Evolutionary conservation across 2,888 invertebrate genomes (phyloP).

Genomic region (Laothoe populi): DNA sequence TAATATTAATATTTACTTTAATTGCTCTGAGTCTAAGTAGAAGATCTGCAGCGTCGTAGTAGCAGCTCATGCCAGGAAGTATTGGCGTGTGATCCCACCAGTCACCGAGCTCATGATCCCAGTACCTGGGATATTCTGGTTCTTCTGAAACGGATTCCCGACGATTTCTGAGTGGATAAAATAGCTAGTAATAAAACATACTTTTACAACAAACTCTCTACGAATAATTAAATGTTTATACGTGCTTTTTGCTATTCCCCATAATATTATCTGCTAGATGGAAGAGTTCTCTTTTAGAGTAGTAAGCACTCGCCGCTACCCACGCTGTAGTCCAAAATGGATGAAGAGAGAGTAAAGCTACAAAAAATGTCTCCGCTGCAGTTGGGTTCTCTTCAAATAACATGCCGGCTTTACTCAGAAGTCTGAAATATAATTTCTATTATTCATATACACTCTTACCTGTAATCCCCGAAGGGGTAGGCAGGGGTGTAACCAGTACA

Average conservation of each 20-base stretch:
- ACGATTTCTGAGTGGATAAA: constrained; percentile 33
- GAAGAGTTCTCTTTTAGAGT: constrained; percentile 56
- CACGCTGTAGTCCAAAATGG: constrained; percentile 64
- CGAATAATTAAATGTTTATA: not conserved
- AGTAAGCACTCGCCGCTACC: constrained; percentile 63
- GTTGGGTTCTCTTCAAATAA: constrained; percentile 60
- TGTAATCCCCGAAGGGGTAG: no score
- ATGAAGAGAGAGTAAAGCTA: constrained; percentile 56
- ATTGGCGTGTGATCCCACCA: constrained; percentile 75
- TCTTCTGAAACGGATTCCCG: constrained; percentile 31
- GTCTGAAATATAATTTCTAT: constrained; percentile 51
- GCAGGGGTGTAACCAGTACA: no score
- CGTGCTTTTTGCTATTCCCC: constrained; percentile 53
- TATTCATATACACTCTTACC: no score
- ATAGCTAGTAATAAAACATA: not conserved
- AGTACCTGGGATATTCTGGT: constrained; percentile 45
- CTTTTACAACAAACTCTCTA: not conserved
- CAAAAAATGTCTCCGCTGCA: constrained; percentile 68
- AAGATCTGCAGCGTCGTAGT: constrained; percentile 70
- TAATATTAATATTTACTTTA: constrained; percentile 46
- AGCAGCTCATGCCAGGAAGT: constrained; percentile 58
- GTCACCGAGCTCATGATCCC: constrained; percentile 74
- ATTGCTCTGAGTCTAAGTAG: constrained; percentile 67
- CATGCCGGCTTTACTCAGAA: constrained; percentile 65
- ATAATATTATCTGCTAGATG: constrained; percentile 60